A percentile compares a stretch with the other conserved stretches of the same genome.
These are phyloP conservation scores for Fragum whitleyi DNA, from an alignment of 2,888 invertebrate species.

Conservation along the genomic window DNA sequence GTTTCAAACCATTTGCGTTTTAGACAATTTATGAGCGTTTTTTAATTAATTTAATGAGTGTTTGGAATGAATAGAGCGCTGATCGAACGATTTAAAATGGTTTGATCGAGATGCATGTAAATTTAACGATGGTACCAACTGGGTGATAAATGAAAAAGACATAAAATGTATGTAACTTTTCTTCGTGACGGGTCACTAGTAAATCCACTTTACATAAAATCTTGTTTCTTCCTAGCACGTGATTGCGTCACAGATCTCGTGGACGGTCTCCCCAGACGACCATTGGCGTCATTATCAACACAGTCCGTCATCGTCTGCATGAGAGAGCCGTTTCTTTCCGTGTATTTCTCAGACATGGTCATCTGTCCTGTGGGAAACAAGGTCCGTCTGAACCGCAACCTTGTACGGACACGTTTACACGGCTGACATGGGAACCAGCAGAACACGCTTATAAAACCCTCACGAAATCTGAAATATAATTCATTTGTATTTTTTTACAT, in stretches of 20 bases:
- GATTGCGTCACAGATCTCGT: constrained; percentile 10
- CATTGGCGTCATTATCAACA: constrained; percentile 64
- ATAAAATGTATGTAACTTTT: no score
- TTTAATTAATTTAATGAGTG: no score
- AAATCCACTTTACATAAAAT: constrained; percentile 12
- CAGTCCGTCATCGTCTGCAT: constrained; percentile 80
- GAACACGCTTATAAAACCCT: constrained; percentile 97
- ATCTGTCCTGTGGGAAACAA: constrained; percentile 73
- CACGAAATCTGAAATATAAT: constrained; percentile 92
- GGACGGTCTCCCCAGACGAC: neutral
- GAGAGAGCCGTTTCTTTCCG: constrained; percentile 79
- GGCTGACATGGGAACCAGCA: constrained; percentile 93
- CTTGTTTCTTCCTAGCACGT: constrained; percentile 18
- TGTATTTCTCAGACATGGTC: constrained; percentile 76
- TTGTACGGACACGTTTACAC: constrained; percentile 70
- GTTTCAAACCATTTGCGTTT: no score
- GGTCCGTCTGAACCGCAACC: constrained; percentile 71
- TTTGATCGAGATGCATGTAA: no score
- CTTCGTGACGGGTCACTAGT: neutral
- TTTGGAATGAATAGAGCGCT: no score
- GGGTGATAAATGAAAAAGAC: no score
- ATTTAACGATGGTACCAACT: no score
- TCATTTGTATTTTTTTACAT: neutral
- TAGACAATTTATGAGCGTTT: no score
- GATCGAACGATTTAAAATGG: no score